Evolutionary conservation across 2,113 vertebrate genomes (phyloP).

Genomic region (Aldabrachelys gigantea): DNA sequence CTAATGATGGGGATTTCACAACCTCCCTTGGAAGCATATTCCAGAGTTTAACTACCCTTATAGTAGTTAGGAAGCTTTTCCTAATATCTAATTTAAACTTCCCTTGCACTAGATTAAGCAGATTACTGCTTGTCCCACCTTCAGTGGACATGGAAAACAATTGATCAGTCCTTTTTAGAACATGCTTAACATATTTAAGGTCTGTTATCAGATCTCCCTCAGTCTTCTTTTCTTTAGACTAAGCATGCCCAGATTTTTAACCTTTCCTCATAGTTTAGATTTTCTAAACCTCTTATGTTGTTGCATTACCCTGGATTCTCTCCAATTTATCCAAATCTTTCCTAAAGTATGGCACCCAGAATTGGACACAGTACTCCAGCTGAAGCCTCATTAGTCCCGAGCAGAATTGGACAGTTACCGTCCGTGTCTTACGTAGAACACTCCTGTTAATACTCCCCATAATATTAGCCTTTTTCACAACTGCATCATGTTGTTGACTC

Average conservation of each 20-base stretch:
- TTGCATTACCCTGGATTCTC: neutral
- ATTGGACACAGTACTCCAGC: neutral
- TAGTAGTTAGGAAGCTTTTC: neutral
- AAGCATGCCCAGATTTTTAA: neutral
- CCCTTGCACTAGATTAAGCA: neutral
- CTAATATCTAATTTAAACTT: neutral
- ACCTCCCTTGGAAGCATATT: neutral
- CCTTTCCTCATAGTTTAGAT: neutral
- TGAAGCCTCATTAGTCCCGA: neutral
- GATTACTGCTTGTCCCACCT: neutral
- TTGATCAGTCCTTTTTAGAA: neutral
- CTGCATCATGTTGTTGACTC: neutral
- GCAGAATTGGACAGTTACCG: neutral
- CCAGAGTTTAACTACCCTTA: neutral
- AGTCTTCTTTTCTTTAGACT: neutral
- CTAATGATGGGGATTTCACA: neutral
- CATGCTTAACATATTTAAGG: neutral
- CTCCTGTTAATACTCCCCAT: neutral
- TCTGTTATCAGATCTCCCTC: neutral
- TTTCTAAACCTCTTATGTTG: neutral
- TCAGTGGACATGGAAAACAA: neutral
- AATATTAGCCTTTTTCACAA: neutral
- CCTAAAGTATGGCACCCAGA: neutral
- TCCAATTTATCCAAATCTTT: neutral
- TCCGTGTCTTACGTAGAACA: neutral